Conservation (phyloP, 2,797 vertebrate genomes). For the Smutsia temminckii region DNA sequence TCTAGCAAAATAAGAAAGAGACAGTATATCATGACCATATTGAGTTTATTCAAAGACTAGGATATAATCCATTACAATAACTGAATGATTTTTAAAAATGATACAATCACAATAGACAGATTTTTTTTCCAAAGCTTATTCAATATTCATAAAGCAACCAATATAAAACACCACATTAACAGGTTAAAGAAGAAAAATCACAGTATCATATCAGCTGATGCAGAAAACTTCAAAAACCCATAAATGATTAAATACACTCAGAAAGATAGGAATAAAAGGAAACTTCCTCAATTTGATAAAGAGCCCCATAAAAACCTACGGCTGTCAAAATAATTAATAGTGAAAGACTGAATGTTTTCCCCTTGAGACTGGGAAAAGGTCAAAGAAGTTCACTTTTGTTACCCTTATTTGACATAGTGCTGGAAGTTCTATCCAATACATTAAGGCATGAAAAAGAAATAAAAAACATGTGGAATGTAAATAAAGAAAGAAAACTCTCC, state of each 20-base stretch:
- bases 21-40: not conserved
- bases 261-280: not conserved
- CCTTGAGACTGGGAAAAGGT: not conserved
- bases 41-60: not conserved
- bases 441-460: not conserved
- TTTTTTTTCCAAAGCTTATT: not conserved
- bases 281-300: not conserved
- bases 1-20: not conserved
- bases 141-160: not conserved
- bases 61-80: not conserved
- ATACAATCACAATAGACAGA: not conserved
- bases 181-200: not conserved
- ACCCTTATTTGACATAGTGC: not conserved
- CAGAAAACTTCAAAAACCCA: not conserved
- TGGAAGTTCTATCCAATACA: not conserved
- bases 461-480: not conserved
- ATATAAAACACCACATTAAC: not conserved
- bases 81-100: not conserved
- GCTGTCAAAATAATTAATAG: not conserved
- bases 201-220: not conserved
- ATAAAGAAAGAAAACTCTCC: not conserved
- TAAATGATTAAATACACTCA: not conserved
- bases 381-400: not conserved
- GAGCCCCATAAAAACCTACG: not conserved
- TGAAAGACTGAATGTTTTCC: not conserved